Evolutionary conservation across 2,888 invertebrate genomes (phyloP), one percentile per base, ranked within the genome.

Genomic region (Ligdia adustata): DNA sequence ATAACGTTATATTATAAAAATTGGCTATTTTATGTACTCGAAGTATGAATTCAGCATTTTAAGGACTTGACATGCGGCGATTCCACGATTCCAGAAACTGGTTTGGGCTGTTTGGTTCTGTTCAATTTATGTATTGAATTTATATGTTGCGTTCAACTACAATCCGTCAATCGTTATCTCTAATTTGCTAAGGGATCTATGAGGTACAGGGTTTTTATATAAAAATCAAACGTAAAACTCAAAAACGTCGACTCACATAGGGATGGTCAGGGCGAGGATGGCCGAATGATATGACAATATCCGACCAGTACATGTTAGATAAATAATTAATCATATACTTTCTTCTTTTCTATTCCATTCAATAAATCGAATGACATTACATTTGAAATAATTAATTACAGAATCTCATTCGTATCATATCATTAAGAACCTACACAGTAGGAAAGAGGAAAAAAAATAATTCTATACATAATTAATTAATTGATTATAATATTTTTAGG

Each of bases 171-270:
- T 71, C 48, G 57, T 52, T 69, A 66, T 67, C 64, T 75, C 87
- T 89, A 89, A 80, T 71, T 80, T 72, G 86, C 89, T 89, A 89
- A 82, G 83, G 89, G 88, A 67, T 75, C 80, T 86, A 87, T 79
- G 72, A 60, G 66, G 69, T 84, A 82, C 89, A 89, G 89, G 89
- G 89, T 75, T 75, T 86, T 73, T 13, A 69, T 72, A 67, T 34
- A 38, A 52, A 62, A 64, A 48, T 48, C 12, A 46, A 61, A 55
- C 51, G 49, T 55, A 62, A 59, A 69, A 52, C 55, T 11, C 41
- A 49, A 55, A 60, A 54, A 59, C 11, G 42, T 45, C 55, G 57
- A 57, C 54, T 22, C 18, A 41, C 22, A 42, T 13, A 41, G n/a
- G n/a, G n/a, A n/a, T n/a, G n/a, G n/a, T n/a, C n/a, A n/a, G n/a